Evolutionary conservation across 2,113 vertebrate species (phyloP).

Genomic region (Sus scrofa): DNA sequence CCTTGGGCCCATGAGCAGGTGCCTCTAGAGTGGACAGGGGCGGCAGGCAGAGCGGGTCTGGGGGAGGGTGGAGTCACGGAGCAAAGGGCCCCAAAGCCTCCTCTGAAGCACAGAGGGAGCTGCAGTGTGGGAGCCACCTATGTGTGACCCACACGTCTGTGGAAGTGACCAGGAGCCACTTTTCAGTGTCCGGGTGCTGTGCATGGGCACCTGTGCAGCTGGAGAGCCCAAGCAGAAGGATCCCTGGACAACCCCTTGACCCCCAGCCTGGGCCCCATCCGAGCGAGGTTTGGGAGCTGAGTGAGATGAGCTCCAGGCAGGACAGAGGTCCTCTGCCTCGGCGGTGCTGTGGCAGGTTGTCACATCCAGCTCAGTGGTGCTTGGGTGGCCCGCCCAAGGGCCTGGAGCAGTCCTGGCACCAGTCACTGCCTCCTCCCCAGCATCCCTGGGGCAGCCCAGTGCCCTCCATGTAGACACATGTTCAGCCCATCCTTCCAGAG

Average conservation of each 20-base stretch:
- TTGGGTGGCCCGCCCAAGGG: accelerated
- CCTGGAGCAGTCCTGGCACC: neutral
- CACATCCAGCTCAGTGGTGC: neutral
- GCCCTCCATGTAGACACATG: neutral
- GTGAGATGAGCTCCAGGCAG: neutral
- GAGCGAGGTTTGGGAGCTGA: neutral
- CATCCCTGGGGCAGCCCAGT: accelerated
- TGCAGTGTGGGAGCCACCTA: accelerated
- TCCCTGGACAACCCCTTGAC: too few relatives aligned
- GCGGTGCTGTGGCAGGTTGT: neutral
- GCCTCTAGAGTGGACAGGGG: neutral
- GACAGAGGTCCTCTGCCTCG: neutral
- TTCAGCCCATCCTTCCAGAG: neutral
- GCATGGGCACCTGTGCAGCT: too few relatives aligned
- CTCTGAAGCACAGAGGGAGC: neutral
- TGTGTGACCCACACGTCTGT: accelerated
- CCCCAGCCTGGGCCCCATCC: neutral
- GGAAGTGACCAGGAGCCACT: neutral
- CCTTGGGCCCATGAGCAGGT: neutral
- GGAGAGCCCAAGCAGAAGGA: too few relatives aligned
- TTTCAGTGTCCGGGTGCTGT: neutral
- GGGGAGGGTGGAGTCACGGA: too few relatives aligned
- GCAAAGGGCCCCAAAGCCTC: accelerated
- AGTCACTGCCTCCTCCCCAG: neutral
- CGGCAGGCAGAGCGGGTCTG: neutral